Evolutionary conservation across 2,797 vertebrate species (phyloP).

Genomic region (Tapirus indicus): DNA sequence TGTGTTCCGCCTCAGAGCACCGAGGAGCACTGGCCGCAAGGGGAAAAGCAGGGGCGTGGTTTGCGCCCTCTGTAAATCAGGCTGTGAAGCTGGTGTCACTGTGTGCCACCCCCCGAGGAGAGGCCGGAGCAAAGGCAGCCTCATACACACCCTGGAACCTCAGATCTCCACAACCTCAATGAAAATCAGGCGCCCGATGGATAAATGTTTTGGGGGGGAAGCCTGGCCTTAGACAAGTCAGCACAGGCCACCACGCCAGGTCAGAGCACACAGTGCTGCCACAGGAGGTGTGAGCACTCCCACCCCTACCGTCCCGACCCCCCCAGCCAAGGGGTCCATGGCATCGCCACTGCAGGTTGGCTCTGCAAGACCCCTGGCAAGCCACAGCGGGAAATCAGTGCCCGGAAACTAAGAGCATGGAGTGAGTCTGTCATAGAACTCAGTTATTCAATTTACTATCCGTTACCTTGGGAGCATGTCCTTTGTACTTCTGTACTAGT

Average conservation of each 20-base stretch:
- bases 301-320: background rate
- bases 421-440: background rate
- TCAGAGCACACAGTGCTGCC: background rate
- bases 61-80: accelerated
- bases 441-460: background rate
- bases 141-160: no score
- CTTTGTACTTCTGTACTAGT: background rate
- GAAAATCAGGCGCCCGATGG: background rate
- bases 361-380: no score
- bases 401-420: background rate
- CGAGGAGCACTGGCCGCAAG: accelerated
- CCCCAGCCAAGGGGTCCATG: background rate
- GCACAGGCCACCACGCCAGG: background rate
- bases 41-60: accelerated
- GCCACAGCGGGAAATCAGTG: background rate
- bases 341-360: background rate
- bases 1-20: background rate
- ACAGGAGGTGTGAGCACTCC: background rate
- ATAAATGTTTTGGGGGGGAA: background rate
- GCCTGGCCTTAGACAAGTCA: background rate
- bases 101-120: background rate
- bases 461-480: background rate
- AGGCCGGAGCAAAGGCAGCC: background rate
- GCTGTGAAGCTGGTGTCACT: background rate
- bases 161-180: background rate